Conservation (phyloP, 2,888 invertebrate genomes). For the Nephrotoma appendiculata region DNA sequence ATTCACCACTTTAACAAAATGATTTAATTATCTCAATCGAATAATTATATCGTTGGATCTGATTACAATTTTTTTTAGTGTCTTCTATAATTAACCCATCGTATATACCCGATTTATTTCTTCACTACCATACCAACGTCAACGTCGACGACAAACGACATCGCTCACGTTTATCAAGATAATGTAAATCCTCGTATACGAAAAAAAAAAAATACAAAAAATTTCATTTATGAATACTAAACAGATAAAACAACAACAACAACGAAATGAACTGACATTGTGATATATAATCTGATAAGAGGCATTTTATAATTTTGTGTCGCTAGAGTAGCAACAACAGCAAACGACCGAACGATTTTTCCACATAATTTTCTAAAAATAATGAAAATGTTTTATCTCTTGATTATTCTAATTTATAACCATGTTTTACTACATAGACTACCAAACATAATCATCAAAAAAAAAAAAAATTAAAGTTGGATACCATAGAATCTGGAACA, state of each 20-base stretch:
- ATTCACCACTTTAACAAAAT: too few relatives aligned
- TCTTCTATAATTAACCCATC: neutral
- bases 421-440: neutral
- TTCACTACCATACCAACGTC: neutral
- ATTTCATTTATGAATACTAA: neutral
- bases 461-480: neutral
- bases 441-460: neutral
- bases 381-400: neutral
- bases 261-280: neutral
- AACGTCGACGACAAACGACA: neutral
- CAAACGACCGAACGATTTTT: neutral
- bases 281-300: neutral
- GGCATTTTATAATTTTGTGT: neutral
- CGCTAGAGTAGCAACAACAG: neutral
- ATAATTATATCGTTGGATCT: neutral
- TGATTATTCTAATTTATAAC: neutral
- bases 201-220: neutral
- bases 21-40: neutral
- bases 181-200: neutral
- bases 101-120: neutral
- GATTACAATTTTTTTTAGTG: neutral
- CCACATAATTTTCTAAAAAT: neutral
- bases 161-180: neutral
- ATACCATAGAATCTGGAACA: neutral
- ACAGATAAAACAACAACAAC: neutral